Evolutionary conservation across 2,113 vertebrate species (phyloP), one percentile per base, ranked within the genome.

Genomic region (Aptenodytes patagonicus): DNA sequence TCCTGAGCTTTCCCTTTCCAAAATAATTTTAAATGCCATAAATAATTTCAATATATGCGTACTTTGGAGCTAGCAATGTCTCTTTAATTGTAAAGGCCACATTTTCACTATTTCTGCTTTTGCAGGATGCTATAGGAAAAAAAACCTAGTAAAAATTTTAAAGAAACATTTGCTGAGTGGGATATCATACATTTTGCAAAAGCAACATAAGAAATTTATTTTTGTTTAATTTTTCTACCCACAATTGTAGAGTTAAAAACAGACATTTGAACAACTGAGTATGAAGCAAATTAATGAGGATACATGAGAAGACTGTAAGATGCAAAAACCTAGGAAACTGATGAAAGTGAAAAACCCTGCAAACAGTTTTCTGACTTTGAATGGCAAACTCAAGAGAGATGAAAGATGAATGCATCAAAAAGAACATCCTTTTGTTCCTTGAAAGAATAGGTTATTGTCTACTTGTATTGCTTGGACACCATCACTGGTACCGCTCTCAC

Each of bases 391-490:
- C 61, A 40, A 82, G 85, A 93, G 84, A 96, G 58, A 92, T 93
- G 90, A 92, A 96, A 93, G 92, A 94, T 91, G 69, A 91, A 94
- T 94, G 87, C 57, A 92, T 87, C 68, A 88, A 96, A 95, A 95
- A 75, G 58, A 91, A 64, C 64, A 90, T 73, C 57, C 83, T 93
- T 96, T 96, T 96, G 90, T 96, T 96, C 91, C 78, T 93, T 89
- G 72, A 81, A 95, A 95, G 54, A 97, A 96, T 94, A 93, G 58
- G 18, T 95, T 89, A 97, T 95, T 95, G 95, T 97, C 49, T 95
- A 66, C 64, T 96, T 93, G 36, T 75, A 72, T 87, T 95, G 78
- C 83, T 93, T 89, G 92, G 89, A 90, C 47, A 76, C 38, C 26
- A 65, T 40, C 38, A 26, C 57, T 93, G 44, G 79, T 81, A 84